Evolutionary conservation across 1,140 invertebrate genomes (phyloP).

Genomic region (Nephotettix cincticeps): DNA sequence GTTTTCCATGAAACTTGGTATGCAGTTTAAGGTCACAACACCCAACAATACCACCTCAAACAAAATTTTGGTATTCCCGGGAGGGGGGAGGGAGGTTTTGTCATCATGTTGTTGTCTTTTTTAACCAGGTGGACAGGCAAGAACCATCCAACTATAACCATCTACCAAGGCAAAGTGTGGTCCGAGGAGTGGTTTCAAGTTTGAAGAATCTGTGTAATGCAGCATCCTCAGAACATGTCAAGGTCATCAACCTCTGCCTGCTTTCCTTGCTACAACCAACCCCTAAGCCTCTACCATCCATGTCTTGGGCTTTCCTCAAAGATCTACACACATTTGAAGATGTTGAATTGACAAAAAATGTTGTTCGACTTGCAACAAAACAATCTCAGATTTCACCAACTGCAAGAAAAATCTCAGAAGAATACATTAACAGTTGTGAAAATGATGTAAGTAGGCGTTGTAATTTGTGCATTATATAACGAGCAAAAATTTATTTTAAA

Average conservation of each 20-base stretch:
- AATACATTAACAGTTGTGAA: not conserved
- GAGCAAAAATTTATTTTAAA: no score
- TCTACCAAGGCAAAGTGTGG: not conserved
- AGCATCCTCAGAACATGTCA: not conserved
- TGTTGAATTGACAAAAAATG: not conserved
- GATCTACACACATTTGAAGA: not conserved
- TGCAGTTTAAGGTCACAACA: no score
- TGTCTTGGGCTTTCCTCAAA: conserved; percentile 9
- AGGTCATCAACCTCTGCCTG: not conserved
- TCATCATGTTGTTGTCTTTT: not conserved
- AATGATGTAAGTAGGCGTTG: conserved; percentile 9
- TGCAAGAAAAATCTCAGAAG: conserved; percentile 7
- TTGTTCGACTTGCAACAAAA: not conserved
- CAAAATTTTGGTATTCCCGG: no score
- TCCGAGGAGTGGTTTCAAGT: not conserved
- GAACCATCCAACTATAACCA: not conserved
- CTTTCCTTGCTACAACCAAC: not conserved
- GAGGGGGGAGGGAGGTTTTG: no score
- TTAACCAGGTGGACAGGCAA: conserved; percentile 14
- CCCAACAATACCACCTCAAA: no score
- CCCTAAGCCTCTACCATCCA: conserved; percentile 16
- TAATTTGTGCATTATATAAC: no score
- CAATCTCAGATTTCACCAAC: conserved; percentile 13
- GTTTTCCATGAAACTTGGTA: no score
- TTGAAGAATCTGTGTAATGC: not conserved